phyloP scores from a whole-genome alignment of 2,888 invertebrate species.

The Periphyllus acericola region DNA sequence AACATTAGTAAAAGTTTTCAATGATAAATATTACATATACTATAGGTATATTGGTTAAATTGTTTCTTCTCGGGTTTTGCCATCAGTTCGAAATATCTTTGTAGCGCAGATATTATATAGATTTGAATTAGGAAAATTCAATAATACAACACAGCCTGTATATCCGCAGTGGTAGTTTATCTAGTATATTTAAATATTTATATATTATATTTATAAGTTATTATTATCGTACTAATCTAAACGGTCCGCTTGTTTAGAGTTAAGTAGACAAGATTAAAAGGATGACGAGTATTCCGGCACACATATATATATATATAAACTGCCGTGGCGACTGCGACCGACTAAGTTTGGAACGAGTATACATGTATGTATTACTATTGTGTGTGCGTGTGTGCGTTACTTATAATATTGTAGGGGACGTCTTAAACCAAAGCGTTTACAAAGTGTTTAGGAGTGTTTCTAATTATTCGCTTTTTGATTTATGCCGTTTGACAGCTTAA shows the following conservation, averaged over 20 bases:
- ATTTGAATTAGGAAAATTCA: no score
- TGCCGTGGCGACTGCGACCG: no score
- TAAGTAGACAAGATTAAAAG: slow-evolving; percentile 21
- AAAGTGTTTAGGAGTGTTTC: slow-evolving; percentile 40
- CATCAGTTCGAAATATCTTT: no score
- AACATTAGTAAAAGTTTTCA: no score
- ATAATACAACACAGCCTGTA: no score
- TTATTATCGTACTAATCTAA: slow-evolving; percentile 9
- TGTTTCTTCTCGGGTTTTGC: no score
- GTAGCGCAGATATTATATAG: no score
- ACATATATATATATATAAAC: neutral
- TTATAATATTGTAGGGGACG: neutral
- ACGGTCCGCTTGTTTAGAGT: slow-evolving; percentile 2
- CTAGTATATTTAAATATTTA: neutral
- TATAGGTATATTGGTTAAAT: no score
- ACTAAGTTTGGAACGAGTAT: slow-evolving; percentile 19
- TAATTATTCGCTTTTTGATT: slow-evolving; percentile 49
- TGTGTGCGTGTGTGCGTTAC: neutral
- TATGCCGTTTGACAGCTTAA: slow-evolving; percentile 41
- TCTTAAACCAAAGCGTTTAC: slow-evolving; percentile 51
- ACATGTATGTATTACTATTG: no score
- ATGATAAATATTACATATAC: no score
- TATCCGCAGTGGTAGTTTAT: no score
- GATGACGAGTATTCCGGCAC: neutral
- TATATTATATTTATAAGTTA: neutral